Evolutionary conservation across 2,888 invertebrate genomes (phyloP).

Genomic region (Conchocele bisecta): DNA sequence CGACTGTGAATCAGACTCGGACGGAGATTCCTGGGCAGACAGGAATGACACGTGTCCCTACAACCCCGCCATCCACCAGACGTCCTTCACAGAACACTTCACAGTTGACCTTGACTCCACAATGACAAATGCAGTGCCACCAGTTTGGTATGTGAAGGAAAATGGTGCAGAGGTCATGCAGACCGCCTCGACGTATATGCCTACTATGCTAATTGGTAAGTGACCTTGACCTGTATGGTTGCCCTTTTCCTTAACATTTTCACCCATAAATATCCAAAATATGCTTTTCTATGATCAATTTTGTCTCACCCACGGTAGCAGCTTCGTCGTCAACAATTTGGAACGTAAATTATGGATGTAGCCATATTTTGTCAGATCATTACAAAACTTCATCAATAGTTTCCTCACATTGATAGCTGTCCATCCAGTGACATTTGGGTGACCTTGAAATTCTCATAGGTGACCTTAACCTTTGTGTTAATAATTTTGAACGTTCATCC

Average conservation of each 20-base stretch:
- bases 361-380: too few species aligned
- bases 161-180: constrained; percentile 69
- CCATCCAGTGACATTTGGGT: too few species aligned
- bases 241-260: background rate
- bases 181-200: constrained; percentile 61
- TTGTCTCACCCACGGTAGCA: too few species aligned
- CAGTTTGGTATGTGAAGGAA: constrained; percentile 61
- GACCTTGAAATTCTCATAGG: too few species aligned
- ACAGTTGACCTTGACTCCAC: constrained; percentile 63
- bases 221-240: background rate
- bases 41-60: constrained; percentile 93
- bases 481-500: too few species aligned
- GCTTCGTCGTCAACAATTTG: too few species aligned
- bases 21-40: constrained; percentile 91
- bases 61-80: constrained; percentile 59
- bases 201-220: constrained; percentile 73
- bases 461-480: too few species aligned
- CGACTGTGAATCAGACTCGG: constrained; percentile 91
- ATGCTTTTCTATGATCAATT: too few species aligned
- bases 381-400: too few species aligned
- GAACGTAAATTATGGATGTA: too few species aligned
- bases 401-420: too few species aligned
- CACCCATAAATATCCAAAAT: too few species aligned
- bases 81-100: constrained; percentile 56
- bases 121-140: constrained; percentile 25